phyloP scores from a whole-genome alignment of 2,113 vertebrate species.

The Salminus brasiliensis region DNA sequence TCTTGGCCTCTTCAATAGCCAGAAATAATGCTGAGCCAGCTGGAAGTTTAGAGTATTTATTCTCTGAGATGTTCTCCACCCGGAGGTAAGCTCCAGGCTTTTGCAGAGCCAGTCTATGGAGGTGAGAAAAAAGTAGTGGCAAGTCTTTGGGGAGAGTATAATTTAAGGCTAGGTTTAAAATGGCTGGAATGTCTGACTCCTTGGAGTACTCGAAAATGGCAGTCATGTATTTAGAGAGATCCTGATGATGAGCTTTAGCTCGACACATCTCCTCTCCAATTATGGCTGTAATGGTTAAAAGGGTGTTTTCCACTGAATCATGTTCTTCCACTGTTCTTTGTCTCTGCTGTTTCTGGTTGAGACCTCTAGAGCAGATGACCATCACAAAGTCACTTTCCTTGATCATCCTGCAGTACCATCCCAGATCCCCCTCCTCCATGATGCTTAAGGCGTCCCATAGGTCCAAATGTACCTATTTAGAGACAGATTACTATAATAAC shows the following conservation, averaged over 20 bases:
- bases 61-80: constrained; percentile 70
- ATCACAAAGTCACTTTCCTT: constrained; percentile 74
- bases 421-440: constrained; percentile 68
- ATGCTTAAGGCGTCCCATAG: constrained; percentile 76
- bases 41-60: constrained; percentile 62
- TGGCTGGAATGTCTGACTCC: constrained; percentile 69
- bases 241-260: constrained; percentile 61
- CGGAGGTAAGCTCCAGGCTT: constrained; percentile 68
- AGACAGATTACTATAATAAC: background rate
- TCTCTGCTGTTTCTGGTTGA: constrained; percentile 40
- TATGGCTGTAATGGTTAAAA: constrained; percentile 58
- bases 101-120: constrained; percentile 73
- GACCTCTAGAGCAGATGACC: constrained; percentile 72
- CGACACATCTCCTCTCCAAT: constrained; percentile 71
- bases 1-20: constrained; percentile 67
- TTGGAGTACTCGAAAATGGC: constrained; percentile 73
- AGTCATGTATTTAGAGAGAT: constrained; percentile 77
- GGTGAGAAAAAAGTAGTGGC: constrained; percentile 76
- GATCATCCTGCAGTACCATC: constrained; percentile 72
- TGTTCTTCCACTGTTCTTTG: background rate
- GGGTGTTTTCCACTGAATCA: constrained; percentile 7
- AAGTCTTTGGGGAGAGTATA: constrained; percentile 72
- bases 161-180: constrained; percentile 69
- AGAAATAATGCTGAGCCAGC: constrained; percentile 67
- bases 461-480: constrained; percentile 73